Percentiles rank a stretch among this genome's conserved stretches.
Conservation (phyloP, 2,113 vertebrate genomes). For the Centrocercus urophasianus region DNA sequence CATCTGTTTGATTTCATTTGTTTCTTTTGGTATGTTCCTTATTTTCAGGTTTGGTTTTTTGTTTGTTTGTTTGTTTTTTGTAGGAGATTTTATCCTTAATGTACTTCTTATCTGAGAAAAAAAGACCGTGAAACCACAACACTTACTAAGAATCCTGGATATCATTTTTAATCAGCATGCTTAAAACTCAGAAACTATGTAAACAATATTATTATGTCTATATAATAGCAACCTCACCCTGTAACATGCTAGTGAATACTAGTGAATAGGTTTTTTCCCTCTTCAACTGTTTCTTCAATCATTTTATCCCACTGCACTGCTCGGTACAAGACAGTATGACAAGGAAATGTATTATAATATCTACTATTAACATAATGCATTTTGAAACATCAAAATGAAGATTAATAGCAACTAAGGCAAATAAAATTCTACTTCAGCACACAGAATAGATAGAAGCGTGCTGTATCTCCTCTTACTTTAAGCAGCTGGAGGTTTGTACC, state of each 20-base stretch:
- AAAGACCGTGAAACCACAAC: not conserved
- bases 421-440: constrained; percentile 10
- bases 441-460: not conserved
- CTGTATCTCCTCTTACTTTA: not conserved
- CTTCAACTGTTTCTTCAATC: constrained; percentile 26
- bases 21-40: not conserved
- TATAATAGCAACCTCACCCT: constrained; percentile 13
- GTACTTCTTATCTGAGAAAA: not conserved
- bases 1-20: not conserved
- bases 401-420: constrained; percentile 7
- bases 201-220: not conserved
- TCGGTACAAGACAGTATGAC: constrained; percentile 8
- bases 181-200: constrained; percentile 24
- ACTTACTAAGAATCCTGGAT: not conserved
- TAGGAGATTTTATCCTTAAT: not conserved
- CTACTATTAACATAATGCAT: not conserved
- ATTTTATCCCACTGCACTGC: not conserved
- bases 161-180: constrained; percentile 15
- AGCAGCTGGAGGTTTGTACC: not conserved
- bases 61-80: not conserved
- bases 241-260: not conserved
- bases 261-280: not conserved
- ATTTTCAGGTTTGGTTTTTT: not conserved
- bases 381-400: constrained; percentile 36
- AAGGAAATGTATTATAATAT: constrained; percentile 31